Evolutionary conservation across 2,797 vertebrate species (phyloP).

Genomic region (Poliocrania exsul): DNA sequence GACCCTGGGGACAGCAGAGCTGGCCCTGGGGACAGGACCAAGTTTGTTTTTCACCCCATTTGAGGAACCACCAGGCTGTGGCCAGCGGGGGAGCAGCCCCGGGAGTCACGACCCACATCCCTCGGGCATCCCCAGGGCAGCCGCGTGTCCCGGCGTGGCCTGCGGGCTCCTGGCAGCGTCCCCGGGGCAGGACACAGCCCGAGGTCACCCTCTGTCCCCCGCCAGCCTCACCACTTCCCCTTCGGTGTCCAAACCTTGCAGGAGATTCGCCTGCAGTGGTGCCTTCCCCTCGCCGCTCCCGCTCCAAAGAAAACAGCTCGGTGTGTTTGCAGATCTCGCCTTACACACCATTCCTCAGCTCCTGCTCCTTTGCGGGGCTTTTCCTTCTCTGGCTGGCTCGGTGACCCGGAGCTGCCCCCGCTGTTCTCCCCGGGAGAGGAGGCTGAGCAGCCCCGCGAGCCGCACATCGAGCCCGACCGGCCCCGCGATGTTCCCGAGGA

Average conservation of each 20-base stretch:
- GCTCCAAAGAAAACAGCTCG: conserved; percentile 52
- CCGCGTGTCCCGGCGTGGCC: not conserved
- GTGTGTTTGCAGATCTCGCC: conserved; percentile 24
- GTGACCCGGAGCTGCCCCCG: conserved; percentile 58
- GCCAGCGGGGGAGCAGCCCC: fast-evolving
- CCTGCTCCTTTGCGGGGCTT: conserved; percentile 53
- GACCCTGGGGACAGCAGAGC: not conserved
- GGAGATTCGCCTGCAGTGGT: conserved; percentile 17
- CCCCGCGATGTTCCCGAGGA: not conserved
- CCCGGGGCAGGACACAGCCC: not conserved
- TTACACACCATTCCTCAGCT: conserved; percentile 51
- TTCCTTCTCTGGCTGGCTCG: conserved; percentile 11
- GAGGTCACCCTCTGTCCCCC: not conserved
- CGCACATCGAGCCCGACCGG: not conserved
- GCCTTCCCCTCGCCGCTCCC: not conserved
- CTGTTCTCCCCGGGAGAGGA: conserved; percentile 44
- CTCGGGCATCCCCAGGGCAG: not conserved
- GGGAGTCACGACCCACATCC: not conserved
- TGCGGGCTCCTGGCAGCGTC: not conserved
- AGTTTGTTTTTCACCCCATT: fast-evolving
- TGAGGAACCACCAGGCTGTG: not conserved
- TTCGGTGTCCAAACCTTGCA: not conserved
- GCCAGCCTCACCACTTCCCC: not conserved
- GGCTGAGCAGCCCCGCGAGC: not conserved
- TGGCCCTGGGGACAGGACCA: fast-evolving